These are phyloP conservation scores for Neodon shergylaensis DNA, from an alignment of 2,113 vertebrate species.

Conservation along the genomic window DNA sequence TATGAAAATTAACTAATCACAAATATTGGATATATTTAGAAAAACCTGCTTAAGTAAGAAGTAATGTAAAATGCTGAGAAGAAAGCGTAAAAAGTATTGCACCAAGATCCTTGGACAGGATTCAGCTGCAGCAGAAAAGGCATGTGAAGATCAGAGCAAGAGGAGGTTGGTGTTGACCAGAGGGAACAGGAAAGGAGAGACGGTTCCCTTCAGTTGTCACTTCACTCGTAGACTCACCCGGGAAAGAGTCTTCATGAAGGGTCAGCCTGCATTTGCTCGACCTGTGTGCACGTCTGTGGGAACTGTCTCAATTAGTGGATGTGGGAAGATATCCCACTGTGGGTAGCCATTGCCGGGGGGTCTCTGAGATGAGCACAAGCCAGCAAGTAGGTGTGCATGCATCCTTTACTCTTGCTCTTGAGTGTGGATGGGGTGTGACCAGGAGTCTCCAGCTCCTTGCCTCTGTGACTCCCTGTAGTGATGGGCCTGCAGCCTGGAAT, in stretches of 20 bases:
- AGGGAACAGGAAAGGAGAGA: not conserved
- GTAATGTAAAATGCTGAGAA: not conserved
- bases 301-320: not conserved
- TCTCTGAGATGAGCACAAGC: not conserved
- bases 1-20: not conserved
- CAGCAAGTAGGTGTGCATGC: not conserved
- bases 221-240: too few relatives aligned
- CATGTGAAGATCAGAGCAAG: not conserved
- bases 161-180: not conserved
- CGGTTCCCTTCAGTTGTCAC: not conserved
- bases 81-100: not conserved
- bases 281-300: not conserved
- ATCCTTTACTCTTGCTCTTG: not conserved
- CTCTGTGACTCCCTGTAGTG: not conserved
- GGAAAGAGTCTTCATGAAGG: not conserved
- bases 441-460: not conserved
- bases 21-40: not conserved
- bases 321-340: not conserved
- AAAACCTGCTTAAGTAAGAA: not conserved
- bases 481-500: too few relatives aligned
- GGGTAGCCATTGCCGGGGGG: not conserved
- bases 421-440: not conserved
- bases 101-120: not conserved
- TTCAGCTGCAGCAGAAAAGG: not conserved
- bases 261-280: not conserved